Conservation (phyloP, 2,113 vertebrate species). For the Chroicocephalus ridibundus region DNA sequence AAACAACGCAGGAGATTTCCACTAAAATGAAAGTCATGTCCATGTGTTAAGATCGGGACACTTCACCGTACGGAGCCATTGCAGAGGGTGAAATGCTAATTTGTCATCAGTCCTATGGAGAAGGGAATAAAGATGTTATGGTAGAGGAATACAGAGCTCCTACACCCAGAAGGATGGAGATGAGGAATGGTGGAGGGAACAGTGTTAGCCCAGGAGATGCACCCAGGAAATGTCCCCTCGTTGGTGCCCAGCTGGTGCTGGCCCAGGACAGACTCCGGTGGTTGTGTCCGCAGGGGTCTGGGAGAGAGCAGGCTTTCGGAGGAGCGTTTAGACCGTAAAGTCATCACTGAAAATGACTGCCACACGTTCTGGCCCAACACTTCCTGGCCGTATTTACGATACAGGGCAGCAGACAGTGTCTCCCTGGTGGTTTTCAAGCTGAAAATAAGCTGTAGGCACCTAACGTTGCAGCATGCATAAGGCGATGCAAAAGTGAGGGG, state of each 20-base stretch:
- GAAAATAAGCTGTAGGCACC: neutral
- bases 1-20: neutral
- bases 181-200: neutral
- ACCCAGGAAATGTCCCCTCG: fast-evolving
- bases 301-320: neutral
- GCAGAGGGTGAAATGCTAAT: neutral
- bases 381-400: neutral
- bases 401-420: neutral
- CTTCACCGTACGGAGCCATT: neutral
- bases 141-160: neutral
- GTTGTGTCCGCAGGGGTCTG: neutral
- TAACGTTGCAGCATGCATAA: neutral
- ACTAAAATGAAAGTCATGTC: neutral
- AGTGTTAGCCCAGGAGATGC: neutral
- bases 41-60: neutral
- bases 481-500: fast-evolving
- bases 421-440: neutral
- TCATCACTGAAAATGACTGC: neutral
- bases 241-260: neutral
- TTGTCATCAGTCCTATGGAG: neutral
- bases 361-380: neutral
- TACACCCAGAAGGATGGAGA: neutral
- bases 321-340: neutral
- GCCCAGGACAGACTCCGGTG: neutral
- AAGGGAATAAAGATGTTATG: neutral